phyloP scores from a whole-genome alignment of 2,888 invertebrate species.

The Melitaea athalia region DNA sequence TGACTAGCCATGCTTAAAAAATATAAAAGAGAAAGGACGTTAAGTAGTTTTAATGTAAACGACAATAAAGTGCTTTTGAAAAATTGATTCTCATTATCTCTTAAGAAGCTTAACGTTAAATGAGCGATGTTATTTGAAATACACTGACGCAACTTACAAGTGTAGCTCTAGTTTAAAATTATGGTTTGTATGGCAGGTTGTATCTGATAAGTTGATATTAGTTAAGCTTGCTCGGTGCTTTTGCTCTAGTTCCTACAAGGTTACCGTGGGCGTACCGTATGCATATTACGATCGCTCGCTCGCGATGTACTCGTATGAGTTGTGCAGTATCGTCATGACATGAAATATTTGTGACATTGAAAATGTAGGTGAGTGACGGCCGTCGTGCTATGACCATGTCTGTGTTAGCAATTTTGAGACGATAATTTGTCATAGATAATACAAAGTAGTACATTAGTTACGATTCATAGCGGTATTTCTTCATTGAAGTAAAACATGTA shows the following conservation, averaged over 20 bases:
- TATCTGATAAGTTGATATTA: slow-evolving; percentile 20
- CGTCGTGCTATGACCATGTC: slow-evolving; percentile 23
- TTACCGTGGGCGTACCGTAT: slow-evolving; percentile 41
- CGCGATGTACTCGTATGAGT: slow-evolving; percentile 23
- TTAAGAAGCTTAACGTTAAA: background rate
- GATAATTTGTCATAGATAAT: slow-evolving; percentile 13
- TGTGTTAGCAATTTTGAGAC: slow-evolving; percentile 26
- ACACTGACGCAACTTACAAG: slow-evolving; percentile 4
- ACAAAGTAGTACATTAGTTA: background rate
- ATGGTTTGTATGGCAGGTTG: slow-evolving; percentile 11
- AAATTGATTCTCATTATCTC: background rate
- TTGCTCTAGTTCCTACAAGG: slow-evolving; percentile 48
- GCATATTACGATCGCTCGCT: background rate
- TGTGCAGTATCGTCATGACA: slow-evolving; percentile 37
- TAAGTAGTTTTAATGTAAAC: background rate
- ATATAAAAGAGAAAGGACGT: background rate
- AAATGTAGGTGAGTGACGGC: slow-evolving; percentile 41
- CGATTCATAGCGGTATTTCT: background rate
- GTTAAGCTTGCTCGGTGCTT: slow-evolving; percentile 25
- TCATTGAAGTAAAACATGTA: background rate
- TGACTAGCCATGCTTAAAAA: background rate
- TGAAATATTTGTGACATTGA: slow-evolving; percentile 46
- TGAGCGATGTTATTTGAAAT: slow-evolving; percentile 6
- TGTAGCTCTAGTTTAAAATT: slow-evolving; percentile 8
- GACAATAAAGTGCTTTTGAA: background rate